A percentile compares a stretch with the other conserved stretches of the same genome.
These are phyloP conservation scores for Aleiodes testaceus DNA, from an alignment of 2,888 invertebrate genomes.

Conservation along the genomic window DNA sequence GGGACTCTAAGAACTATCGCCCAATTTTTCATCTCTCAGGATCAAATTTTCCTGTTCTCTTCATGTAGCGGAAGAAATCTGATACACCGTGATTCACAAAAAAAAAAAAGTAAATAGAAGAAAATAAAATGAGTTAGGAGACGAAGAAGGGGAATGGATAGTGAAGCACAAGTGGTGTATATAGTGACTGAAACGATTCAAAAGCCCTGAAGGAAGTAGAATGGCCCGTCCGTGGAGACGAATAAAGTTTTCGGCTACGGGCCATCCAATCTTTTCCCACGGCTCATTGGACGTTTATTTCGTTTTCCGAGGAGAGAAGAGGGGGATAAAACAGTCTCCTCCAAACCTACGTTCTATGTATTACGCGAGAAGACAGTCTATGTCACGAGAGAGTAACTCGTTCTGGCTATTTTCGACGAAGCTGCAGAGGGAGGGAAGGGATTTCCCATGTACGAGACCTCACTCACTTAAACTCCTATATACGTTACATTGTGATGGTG, in stretches of 20 bases:
- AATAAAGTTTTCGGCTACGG: slow-evolving; percentile 35
- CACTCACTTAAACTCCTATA: no score
- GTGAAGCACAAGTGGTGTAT: not conserved
- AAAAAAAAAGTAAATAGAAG: no score
- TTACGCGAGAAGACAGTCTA: slow-evolving; percentile 2
- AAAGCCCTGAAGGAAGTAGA: not conserved
- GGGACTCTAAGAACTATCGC: no score
- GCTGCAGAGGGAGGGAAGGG: not conserved
- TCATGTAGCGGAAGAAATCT: not conserved
- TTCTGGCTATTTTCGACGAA: not conserved
- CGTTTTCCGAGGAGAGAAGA: not conserved
- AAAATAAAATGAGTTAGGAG: not conserved
- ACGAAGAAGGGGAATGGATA: not conserved
- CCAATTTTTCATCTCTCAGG: no score
- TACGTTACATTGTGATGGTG: not conserved
- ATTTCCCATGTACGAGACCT: not conserved
- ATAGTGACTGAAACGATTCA: slow-evolving; percentile 13
- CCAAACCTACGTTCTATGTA: slow-evolving; percentile 25
- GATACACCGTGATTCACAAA: no score
- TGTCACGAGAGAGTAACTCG: not conserved
- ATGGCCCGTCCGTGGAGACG: slow-evolving; percentile 31
- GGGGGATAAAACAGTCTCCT: not conserved
- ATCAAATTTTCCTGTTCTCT: no score
- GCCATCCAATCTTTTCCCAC: slow-evolving; percentile 39
- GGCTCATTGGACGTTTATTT: slow-evolving; percentile 37